Conservation (phyloP, 2,888 invertebrate genomes). For the Crocallis elinguaria region DNA sequence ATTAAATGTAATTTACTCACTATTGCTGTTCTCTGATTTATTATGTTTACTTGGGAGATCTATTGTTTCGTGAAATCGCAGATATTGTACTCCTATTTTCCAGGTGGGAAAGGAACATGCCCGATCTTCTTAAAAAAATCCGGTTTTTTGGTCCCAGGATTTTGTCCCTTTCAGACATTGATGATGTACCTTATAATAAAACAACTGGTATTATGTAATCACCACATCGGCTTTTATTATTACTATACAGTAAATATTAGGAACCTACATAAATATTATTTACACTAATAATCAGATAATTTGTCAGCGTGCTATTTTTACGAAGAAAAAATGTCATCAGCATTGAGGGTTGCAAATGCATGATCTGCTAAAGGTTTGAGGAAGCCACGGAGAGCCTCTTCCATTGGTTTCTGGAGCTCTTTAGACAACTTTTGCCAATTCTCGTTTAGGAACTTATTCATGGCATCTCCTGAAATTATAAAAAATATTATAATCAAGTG, state of each 20-base stretch:
- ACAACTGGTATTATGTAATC: too few species aligned
- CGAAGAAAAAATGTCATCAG: conserved; percentile 66
- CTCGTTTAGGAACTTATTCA: conserved; percentile 91
- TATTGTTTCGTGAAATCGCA: too few species aligned
- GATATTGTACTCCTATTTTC: too few species aligned
- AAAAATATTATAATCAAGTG: background rate
- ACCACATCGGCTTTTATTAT: background rate
- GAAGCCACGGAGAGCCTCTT: conserved; percentile 79
- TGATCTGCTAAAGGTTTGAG: conserved; percentile 75
- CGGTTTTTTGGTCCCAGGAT: background rate
- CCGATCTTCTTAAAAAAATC: background rate
- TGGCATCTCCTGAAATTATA: conserved; percentile 83
- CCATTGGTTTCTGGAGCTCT: conserved; percentile 89
- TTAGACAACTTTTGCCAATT: conserved; percentile 90
- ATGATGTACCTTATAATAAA: background rate
- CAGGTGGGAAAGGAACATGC: too few species aligned
- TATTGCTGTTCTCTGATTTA: background rate
- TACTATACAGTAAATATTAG: conserved; percentile 5
- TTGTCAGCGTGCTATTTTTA: too few species aligned
- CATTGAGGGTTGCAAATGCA: conserved; percentile 68
- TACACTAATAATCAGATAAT: background rate
- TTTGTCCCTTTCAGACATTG: too few species aligned
- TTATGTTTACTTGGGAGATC: too few species aligned
- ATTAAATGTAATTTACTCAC: conserved; percentile 18
- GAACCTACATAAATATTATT: background rate